Percentiles rank a stretch among this genome's conserved stretches.
These are phyloP conservation scores for Decapterus maruadsi DNA, from an alignment of 2,797 vertebrate genomes.

Conservation along the genomic window DNA sequence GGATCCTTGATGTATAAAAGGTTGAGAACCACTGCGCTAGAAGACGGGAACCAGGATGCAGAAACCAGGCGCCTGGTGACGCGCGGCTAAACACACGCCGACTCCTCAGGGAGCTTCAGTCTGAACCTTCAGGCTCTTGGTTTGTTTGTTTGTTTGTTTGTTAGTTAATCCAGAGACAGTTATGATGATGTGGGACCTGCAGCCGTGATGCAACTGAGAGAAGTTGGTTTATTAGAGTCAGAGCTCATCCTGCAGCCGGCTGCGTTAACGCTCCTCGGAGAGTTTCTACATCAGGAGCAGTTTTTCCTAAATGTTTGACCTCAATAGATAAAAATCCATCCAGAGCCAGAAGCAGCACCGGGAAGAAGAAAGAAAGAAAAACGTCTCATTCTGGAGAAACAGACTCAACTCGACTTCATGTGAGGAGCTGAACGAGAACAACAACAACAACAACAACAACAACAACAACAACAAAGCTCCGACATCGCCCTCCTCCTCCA, in stretches of 20 bases:
- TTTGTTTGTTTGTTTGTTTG: no score
- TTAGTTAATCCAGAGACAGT: no score
- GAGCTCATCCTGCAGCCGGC: neutral
- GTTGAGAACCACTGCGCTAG: no score
- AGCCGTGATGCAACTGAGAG: neutral
- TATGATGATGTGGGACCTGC: neutral
- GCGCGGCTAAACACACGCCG: no score
- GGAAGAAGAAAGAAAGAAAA: neutral
- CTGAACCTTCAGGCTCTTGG: no score
- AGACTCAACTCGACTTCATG: neutral
- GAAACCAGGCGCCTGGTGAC: no score
- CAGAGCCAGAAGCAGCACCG: neutral
- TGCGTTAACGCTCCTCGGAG: conserved; percentile 7
- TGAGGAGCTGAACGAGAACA: neutral
- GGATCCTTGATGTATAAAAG: no score
- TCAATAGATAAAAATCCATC: conserved; percentile 34
- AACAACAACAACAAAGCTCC: neutral
- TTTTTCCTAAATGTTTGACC: conserved; percentile 42
- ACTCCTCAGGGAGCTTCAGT: no score
- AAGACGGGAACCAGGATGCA: no score
- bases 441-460: neutral
- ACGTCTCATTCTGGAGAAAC: conserved; percentile 19
- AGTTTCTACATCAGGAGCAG: conserved; percentile 33
- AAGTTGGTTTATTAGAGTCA: neutral
- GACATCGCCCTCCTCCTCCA: neutral